phyloP scores from a whole-genome alignment of 2,797 vertebrate species.

The Nyctalus aviator region DNA sequence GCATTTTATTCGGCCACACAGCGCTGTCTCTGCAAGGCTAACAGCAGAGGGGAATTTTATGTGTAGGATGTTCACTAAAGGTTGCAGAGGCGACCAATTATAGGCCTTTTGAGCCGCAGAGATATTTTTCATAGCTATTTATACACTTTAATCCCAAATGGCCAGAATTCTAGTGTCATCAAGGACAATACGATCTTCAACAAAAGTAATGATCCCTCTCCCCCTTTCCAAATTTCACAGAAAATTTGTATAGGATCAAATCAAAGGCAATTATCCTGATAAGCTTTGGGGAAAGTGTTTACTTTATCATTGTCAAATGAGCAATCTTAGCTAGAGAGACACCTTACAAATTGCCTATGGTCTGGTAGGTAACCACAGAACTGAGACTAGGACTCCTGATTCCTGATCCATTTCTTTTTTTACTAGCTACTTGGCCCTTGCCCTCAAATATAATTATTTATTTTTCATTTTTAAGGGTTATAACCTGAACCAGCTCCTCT shows the following conservation, averaged over 20 bases:
- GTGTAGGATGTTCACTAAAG: constrained; percentile 31
- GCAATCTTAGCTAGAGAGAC: neutral
- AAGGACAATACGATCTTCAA: constrained; percentile 34
- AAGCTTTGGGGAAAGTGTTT: neutral
- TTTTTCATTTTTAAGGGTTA: neutral
- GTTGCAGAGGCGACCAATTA: constrained; percentile 58
- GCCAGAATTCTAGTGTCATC: constrained; percentile 24
- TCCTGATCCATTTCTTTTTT: neutral
- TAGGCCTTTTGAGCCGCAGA: constrained; percentile 33
- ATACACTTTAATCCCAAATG: constrained; percentile 36
- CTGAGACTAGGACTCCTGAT: neutral
- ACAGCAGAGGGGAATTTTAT: neutral
- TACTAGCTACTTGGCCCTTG: neutral
- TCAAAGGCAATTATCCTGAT: neutral
- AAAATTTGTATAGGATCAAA: neutral
- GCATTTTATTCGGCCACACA: neutral
- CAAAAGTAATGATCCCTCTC: neutral
- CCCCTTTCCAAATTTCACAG: neutral
- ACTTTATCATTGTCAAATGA: neutral
- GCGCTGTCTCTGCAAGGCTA: constrained; percentile 31
- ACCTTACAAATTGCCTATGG: neutral
- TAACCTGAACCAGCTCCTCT: neutral
- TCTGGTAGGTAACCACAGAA: neutral
- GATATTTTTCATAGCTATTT: constrained; percentile 63
- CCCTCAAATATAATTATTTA: neutral